Base-by-base conservation (phyloP, 1,140 invertebrate species). In the Oscheius sp. region DNA sequence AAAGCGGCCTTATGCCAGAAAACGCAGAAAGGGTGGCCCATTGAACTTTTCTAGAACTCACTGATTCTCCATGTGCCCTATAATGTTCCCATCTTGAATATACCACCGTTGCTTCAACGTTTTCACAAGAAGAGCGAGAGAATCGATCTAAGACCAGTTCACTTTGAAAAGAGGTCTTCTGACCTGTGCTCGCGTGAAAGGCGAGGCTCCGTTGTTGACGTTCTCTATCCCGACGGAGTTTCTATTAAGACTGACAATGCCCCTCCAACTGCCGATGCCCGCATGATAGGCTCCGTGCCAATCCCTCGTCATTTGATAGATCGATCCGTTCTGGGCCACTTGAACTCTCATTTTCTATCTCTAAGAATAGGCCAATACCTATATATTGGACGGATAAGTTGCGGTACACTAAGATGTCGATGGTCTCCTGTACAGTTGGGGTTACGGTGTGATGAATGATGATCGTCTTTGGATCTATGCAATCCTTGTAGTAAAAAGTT, bases 171-270 rank as follows among this genome's bases (percentile, higher is more conserved):
- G 10, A 18, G 15, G 61, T 0, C 7, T 36, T 1, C 10, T 1
- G 63, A 67, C 65, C 65, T 67, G 65, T 10, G 62, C 65, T 26
- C 0, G 10, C 0, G 65, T 13, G 26, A 59, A 67, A 36, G 65
- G 58, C 10, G 28, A 29, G n/a, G n/a, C 18, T n/a, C 65, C 65
- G 28, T 29, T n/a, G 65, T 62, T 67, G 26, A 67, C 65, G 7
- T 15, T 62, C 26, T 67, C 65, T 13, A 67, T 67, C 13, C 65
- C 65, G 10, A 67, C 28, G n/a, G 65, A 67, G 13, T 26, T 52
- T 20, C 18, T 18, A 29, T 67, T 67, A 13, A 67, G 18, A n/a
- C 13, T 13, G 10, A 18, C 10, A 13, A 62, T 32, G 26, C 31
- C 62, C 7, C 65, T 18, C 65, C 65, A 67, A 7, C 4, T 20